Percentiles rank a stretch among this genome's conserved stretches.
Conservation (phyloP, 2,113 vertebrate genomes). For the Melanotaenia duboulayi region DNA sequence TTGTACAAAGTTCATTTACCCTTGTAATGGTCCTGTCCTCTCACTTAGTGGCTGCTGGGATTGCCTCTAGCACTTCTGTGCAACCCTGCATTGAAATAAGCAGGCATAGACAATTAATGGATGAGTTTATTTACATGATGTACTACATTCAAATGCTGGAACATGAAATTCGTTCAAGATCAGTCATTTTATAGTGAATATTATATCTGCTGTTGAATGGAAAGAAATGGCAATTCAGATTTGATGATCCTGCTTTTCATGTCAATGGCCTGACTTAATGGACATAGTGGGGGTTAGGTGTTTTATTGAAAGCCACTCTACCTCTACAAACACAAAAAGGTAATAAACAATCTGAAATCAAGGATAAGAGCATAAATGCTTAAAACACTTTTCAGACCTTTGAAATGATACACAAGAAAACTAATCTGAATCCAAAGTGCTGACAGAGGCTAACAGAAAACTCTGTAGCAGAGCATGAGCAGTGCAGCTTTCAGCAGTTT, state of each 20-base stretch:
- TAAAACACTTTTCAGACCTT: neutral
- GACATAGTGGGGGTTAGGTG: neutral
- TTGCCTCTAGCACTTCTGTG: too few species aligned
- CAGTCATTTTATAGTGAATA: neutral
- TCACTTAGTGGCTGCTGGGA: too few species aligned
- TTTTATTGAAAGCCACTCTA: neutral
- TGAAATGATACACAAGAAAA: slow-evolving; percentile 1
- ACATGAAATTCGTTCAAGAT: neutral
- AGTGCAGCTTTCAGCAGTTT: slow-evolving; percentile 40
- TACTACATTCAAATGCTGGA: neutral
- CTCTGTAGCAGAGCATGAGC: slow-evolving; percentile 35
- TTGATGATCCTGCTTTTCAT: neutral
- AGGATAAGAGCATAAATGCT: neutral
- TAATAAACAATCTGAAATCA: neutral
- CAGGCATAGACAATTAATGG: too few species aligned
- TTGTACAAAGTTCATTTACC: too few species aligned
- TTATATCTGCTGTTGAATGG: neutral
- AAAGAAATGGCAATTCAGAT: neutral
- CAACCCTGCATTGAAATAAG: too few species aligned
- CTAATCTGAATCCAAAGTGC: neutral
- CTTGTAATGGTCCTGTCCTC: too few species aligned
- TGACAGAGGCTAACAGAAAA: slow-evolving; percentile 5
- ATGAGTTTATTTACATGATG: neutral
- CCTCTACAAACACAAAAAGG: too few species aligned
- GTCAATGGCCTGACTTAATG: neutral